Percentiles rank a stretch among this genome's conserved stretches.
phyloP scores from a whole-genome alignment of 2,113 vertebrate genomes.

The Asarcornis scutulata region DNA sequence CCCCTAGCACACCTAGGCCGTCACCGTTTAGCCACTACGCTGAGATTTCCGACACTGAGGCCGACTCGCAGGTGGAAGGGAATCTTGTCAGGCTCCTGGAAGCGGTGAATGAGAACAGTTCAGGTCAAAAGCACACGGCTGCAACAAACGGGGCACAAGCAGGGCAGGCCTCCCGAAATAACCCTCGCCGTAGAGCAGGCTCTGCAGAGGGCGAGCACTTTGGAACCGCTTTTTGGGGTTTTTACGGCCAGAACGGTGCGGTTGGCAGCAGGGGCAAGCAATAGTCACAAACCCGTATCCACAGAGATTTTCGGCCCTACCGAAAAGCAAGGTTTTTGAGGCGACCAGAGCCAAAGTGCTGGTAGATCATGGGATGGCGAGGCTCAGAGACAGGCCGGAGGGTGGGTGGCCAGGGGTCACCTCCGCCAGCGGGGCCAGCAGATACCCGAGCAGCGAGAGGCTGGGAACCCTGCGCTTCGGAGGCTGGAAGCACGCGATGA shows the following conservation, averaged over 20 bases:
- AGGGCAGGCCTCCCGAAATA: not conserved
- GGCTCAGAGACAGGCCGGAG: not conserved
- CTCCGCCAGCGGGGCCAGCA: not conserved
- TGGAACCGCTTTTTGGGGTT: not conserved
- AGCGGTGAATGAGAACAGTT: accelerated
- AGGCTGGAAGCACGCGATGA: accelerated
- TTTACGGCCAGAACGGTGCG: accelerated
- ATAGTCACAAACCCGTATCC: not conserved
- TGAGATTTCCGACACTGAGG: not conserved
- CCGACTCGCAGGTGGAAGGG: not conserved
- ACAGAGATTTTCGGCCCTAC: accelerated
- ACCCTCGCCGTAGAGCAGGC: accelerated
- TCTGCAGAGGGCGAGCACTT: not conserved
- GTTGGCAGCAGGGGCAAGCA: not conserved
- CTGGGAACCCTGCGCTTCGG: too few relatives aligned
- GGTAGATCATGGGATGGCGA: not conserved
- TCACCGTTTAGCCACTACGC: not conserved
- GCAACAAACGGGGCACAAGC: not conserved
- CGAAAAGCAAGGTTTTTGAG: not conserved
- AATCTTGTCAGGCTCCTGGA: not conserved
- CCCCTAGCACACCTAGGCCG: accelerated
- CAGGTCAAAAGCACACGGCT: not conserved
- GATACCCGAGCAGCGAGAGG: not conserved
- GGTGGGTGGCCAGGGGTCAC: not conserved
- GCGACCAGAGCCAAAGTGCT: not conserved